Conservation (phyloP, 2,888 invertebrate genomes). For the Busseola fusca region DNA sequence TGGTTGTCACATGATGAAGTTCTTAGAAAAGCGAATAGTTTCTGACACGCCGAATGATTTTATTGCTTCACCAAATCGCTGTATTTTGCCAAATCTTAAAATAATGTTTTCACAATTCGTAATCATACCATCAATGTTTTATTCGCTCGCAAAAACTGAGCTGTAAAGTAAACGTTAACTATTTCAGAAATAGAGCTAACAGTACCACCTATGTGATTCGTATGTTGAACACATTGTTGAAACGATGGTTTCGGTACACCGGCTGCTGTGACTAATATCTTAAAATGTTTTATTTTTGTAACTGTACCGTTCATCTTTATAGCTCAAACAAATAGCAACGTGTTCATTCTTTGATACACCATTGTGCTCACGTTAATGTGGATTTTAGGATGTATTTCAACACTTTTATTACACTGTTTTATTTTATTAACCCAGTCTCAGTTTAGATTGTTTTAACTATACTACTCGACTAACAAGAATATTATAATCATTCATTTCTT, state of each 20-base stretch:
- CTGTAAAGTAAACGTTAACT: slow-evolving; percentile 78
- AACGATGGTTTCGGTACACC: slow-evolving; percentile 79
- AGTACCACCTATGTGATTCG: slow-evolving; percentile 73
- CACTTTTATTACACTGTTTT: slow-evolving; percentile 48
- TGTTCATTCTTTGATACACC: slow-evolving; percentile 67
- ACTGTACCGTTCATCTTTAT: slow-evolving; percentile 72
- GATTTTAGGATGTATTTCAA: slow-evolving; percentile 58
- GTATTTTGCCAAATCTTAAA: slow-evolving; percentile 51
- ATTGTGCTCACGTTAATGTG: slow-evolving; percentile 59
- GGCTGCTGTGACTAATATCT: slow-evolving; percentile 79
- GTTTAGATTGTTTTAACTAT: slow-evolving; percentile 30
- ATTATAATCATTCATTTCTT: slow-evolving; percentile 30
- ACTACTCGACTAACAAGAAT: slow-evolving; percentile 15
- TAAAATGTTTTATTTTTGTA: slow-evolving; percentile 76
- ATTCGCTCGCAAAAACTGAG: slow-evolving; percentile 78
- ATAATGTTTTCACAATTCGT: slow-evolving; percentile 65
- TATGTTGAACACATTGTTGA: slow-evolving; percentile 80
- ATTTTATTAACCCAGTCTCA: slow-evolving; percentile 29
- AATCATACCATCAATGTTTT: slow-evolving; percentile 71
- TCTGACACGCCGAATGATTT: slow-evolving; percentile 38
- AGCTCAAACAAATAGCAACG: slow-evolving; percentile 69
- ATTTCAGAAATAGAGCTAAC: slow-evolving; percentile 81
- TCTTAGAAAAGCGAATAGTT: slow-evolving; percentile 66
- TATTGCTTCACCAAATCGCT: slow-evolving; percentile 36
- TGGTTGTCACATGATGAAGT: slow-evolving; percentile 70